Percentiles rank a stretch among this genome's conserved stretches.
phyloP scores from a whole-genome alignment of 2,888 invertebrate species.

The Ganaspis brasiliensis region DNA sequence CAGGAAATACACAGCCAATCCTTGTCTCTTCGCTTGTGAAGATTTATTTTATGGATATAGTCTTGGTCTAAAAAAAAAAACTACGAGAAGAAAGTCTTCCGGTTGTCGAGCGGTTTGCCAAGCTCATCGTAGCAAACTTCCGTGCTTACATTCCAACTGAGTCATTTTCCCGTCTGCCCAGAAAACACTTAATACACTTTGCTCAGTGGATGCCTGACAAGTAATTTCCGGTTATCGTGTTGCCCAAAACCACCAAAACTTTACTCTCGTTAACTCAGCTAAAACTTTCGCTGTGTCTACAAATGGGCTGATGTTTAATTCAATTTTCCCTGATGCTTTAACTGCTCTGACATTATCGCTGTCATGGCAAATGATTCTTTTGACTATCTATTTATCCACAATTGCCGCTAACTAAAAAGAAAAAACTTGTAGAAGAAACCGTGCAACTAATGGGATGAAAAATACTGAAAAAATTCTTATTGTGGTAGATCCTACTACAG shows the following conservation, averaged over 20 bases:
- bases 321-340: constrained; percentile 13
- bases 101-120: constrained; percentile 38
- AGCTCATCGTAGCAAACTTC: constrained; percentile 31
- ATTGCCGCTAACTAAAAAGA: neutral
- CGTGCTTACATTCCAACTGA: constrained; percentile 43
- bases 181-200: constrained; percentile 74
- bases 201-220: constrained; percentile 67
- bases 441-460: too few relatives aligned
- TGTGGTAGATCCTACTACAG: too few relatives aligned
- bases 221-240: constrained; percentile 76
- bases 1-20: constrained; percentile 56
- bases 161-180: constrained; percentile 67
- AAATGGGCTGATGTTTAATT: constrained; percentile 26
- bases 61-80: constrained; percentile 49
- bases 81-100: constrained; percentile 40
- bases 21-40: constrained; percentile 48
- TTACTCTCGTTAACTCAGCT: constrained; percentile 39
- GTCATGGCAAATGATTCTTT: neutral
- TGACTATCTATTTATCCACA: neutral
- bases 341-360: neutral
- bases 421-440: too few relatives aligned
- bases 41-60: constrained; percentile 56
- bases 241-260: constrained; percentile 42
- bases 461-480: too few relatives aligned
- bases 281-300: constrained; percentile 33